Evolutionary conservation across 2,888 invertebrate genomes (phyloP).

Genomic region (Orthosia gothica): DNA sequence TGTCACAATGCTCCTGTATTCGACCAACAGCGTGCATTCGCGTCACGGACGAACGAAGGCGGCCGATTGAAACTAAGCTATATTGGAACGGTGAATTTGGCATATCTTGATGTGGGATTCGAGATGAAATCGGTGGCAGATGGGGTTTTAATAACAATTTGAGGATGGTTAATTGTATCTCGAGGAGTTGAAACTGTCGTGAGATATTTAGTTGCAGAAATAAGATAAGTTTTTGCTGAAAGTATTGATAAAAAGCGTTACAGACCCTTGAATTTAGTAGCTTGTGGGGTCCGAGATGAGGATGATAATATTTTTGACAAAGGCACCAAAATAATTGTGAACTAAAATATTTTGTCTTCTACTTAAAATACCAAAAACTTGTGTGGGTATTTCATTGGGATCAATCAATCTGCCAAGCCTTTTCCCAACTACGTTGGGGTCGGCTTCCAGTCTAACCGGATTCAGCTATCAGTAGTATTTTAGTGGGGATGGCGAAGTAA

Average conservation of each 20-base stretch:
- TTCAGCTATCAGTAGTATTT: too few relatives aligned
- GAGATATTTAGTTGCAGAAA: background rate
- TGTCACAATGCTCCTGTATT: constrained; percentile 49
- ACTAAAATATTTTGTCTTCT: too few relatives aligned
- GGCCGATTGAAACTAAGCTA: constrained; percentile 68
- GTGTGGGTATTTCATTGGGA: too few relatives aligned
- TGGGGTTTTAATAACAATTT: constrained; percentile 29
- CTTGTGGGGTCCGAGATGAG: background rate
- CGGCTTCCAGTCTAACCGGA: too few relatives aligned
- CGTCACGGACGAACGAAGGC: constrained; percentile 61
- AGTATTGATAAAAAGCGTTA: background rate
- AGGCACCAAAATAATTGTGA: background rate
- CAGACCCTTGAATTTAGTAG: background rate
- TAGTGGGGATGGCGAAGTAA: too few relatives aligned
- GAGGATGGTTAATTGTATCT: background rate
- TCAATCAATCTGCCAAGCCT: too few relatives aligned
- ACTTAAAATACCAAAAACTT: too few relatives aligned
- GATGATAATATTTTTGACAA: background rate
- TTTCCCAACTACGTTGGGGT: too few relatives aligned
- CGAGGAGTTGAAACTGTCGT: background rate
- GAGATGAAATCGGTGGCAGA: constrained; percentile 2
- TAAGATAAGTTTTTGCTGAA: background rate
- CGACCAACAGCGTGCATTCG: constrained; percentile 49
- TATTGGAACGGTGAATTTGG: constrained; percentile 61
- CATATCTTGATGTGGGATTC: constrained; percentile 52